phyloP scores from a whole-genome alignment of 2,797 vertebrate genomes.

The Propithecus deckenii region DNA sequence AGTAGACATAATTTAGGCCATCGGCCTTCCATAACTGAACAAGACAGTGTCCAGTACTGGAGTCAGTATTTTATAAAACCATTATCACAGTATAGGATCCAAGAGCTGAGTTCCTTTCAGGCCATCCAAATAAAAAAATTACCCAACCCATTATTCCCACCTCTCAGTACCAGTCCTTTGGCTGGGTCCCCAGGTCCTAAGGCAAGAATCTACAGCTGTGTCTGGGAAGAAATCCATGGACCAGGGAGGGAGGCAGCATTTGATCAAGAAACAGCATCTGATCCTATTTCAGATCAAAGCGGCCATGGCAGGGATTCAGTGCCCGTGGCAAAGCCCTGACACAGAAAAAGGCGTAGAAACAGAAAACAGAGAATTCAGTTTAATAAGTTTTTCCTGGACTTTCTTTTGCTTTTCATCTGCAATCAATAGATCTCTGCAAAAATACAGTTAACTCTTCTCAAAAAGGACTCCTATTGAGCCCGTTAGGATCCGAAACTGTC shows the following conservation, averaged over 20 bases:
- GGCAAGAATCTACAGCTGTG: not conserved
- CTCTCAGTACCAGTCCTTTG: not conserved
- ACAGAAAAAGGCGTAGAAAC: not conserved
- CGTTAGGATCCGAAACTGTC: not conserved
- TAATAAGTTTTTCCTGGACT: constrained; percentile 22
- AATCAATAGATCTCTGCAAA: constrained; percentile 22
- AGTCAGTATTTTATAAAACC: not conserved
- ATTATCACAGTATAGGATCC: not conserved
- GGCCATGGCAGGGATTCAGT: not conserved
- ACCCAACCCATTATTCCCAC: not conserved
- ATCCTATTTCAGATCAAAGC: not conserved
- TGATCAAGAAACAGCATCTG: constrained; percentile 21
- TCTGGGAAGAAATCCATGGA: not conserved
- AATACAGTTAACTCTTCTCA: not conserved
- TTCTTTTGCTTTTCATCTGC: constrained; percentile 19
- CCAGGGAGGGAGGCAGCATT: not conserved
- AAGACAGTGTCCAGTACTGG: not conserved
- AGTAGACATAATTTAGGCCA: not conserved
- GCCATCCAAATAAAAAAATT: not conserved
- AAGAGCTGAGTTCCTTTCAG: constrained; percentile 10
- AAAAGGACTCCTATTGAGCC: not conserved
- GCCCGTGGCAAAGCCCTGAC: constrained; percentile 18
- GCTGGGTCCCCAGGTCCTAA: not conserved
- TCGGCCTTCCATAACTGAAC: not conserved
- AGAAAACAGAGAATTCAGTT: not conserved